phyloP scores from a whole-genome alignment of 2,113 vertebrate species.

The Rana temporaria region DNA sequence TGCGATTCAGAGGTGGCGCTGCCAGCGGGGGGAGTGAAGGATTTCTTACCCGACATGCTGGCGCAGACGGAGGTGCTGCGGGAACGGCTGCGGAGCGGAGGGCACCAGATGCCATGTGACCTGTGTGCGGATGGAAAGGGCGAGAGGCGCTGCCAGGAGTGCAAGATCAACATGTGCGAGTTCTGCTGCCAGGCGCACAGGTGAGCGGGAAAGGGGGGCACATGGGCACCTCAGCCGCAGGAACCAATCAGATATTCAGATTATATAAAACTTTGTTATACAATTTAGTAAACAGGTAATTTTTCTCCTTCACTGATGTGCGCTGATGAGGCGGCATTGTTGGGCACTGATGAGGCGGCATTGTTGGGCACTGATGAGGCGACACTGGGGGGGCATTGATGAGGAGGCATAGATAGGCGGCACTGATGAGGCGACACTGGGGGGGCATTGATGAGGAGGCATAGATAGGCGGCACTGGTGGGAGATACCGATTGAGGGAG shows the following conservation, averaged over 20 bases:
- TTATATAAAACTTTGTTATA: no score
- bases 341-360: no score
- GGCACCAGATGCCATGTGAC: constrained; percentile 77
- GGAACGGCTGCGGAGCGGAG: constrained; percentile 72
- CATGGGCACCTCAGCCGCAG: constrained; percentile 1
- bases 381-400: no score
- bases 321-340: no score
- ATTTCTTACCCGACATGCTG: constrained; percentile 81
- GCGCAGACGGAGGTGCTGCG: constrained; percentile 82
- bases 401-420: no score
- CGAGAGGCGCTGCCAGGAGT: constrained; percentile 84
- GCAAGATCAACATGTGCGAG: constrained; percentile 82
- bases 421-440: no score
- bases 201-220: constrained; percentile 64
- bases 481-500: no score
- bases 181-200: constrained; percentile 77
- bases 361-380: no score
- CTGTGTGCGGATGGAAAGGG: constrained; percentile 84
- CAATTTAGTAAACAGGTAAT: no score
- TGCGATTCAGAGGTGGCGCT: constrained; percentile 87
- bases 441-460: no score
- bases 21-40: constrained; percentile 77
- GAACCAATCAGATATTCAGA: background rate
- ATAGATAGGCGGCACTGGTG: no score
- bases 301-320: no score